phyloP scores from a whole-genome alignment of 2,113 vertebrate species.

The Puma concolor region DNA sequence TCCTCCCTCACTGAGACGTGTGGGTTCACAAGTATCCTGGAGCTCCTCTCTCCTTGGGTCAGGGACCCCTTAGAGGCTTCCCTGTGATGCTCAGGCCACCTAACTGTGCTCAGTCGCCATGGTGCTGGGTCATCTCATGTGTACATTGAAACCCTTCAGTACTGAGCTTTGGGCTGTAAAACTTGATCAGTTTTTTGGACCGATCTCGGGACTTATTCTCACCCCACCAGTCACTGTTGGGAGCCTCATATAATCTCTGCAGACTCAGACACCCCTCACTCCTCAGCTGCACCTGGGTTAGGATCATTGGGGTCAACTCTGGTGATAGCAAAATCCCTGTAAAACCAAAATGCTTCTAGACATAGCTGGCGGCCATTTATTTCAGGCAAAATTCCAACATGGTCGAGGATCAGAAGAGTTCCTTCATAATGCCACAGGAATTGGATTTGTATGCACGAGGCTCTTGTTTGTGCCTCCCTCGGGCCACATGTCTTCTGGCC shows the following conservation, averaged over 20 bases:
- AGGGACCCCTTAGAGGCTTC: neutral
- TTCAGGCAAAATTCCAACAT: neutral
- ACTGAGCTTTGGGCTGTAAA: neutral
- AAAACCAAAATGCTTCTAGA: neutral
- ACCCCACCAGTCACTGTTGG: neutral
- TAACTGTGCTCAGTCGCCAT: rapidly evolving
- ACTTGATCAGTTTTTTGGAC: neutral
- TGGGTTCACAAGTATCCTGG: neutral
- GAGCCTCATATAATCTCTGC: neutral
- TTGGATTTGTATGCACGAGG: rapidly evolving
- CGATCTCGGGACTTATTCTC: neutral
- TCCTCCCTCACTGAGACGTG: neutral
- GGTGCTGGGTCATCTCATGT: neutral
- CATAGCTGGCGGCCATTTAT: neutral
- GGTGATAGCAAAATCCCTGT: neutral
- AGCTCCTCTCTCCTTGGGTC: neutral
- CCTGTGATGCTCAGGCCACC: neutral
- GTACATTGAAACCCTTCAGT: neutral
- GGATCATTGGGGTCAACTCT: neutral
- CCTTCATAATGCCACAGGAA: neutral
- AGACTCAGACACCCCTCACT: neutral
- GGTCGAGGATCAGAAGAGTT: neutral
- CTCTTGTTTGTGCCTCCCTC: neutral
- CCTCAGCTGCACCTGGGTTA: neutral
- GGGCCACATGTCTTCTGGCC: neutral